Conservation (phyloP, 2,888 invertebrate species). For the Leistus spinibarbis region DNA sequence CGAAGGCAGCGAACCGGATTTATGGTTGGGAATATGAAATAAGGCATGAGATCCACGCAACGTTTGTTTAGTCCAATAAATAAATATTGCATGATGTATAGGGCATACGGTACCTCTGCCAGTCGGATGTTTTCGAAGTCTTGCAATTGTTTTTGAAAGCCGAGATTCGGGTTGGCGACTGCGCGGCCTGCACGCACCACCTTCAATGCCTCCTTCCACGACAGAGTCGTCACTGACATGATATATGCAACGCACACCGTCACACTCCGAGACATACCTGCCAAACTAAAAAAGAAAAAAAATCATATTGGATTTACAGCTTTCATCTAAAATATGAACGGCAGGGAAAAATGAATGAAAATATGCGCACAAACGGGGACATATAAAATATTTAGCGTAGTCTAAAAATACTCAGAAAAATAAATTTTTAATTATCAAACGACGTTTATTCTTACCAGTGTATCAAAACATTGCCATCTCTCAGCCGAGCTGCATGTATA, state of each 20-base stretch:
- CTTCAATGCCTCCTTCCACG: constrained; percentile 92
- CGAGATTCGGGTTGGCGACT: constrained; percentile 94
- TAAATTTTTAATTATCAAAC: no score
- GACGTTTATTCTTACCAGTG: constrained; percentile 78
- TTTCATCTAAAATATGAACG: no score
- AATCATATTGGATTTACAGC: neutral
- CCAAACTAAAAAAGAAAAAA: constrained; percentile 68
- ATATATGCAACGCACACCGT: constrained; percentile 96
- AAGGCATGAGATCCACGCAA: neutral
- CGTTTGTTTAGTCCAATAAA: neutral
- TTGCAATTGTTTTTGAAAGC: constrained; percentile 92
- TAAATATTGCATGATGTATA: neutral
- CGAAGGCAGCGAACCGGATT: neutral
- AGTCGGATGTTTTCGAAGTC: constrained; percentile 85
- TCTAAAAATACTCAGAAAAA: no score
- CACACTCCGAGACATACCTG: constrained; percentile 96
- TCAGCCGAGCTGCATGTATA: constrained; percentile 88
- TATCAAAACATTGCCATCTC: constrained; percentile 90
- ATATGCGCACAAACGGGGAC: no score
- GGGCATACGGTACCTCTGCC: constrained; percentile 71
- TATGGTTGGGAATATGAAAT: neutral
- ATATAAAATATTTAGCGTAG: no score
- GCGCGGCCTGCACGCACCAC: constrained; percentile 90
- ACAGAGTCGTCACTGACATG: constrained; percentile 89
- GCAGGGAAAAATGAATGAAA: no score